These are phyloP conservation scores for Drosophila diplacantha DNA, from an alignment of 2,888 invertebrate genomes.

Conservation along the genomic window DNA sequence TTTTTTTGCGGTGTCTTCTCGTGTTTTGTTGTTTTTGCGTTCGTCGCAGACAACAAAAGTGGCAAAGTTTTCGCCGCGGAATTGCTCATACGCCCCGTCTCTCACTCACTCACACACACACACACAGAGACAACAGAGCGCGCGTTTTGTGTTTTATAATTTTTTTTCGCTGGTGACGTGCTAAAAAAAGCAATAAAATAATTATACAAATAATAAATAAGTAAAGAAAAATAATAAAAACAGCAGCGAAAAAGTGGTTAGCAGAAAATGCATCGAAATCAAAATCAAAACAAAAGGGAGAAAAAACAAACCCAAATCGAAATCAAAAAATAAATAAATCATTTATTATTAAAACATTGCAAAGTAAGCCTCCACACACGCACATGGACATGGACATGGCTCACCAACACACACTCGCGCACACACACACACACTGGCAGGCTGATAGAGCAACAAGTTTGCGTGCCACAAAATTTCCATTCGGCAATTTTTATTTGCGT, in stretches of 20 bases:
- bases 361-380: slow-evolving; percentile 49
- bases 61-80: slow-evolving; percentile 62
- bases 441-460: slow-evolving; percentile 58
- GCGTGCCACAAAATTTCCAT: slow-evolving; percentile 66
- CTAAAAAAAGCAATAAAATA: slow-evolving; percentile 51
- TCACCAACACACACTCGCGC: slow-evolving; percentile 20
- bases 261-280: slow-evolving; percentile 37
- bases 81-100: slow-evolving; percentile 69
- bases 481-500: slow-evolving; percentile 27
- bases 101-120: slow-evolving; percentile 30
- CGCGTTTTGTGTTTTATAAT: slow-evolving; percentile 26
- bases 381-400: slow-evolving; percentile 16
- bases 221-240: not conserved
- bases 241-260: slow-evolving; percentile 50
- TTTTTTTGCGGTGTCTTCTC: slow-evolving; percentile 29
- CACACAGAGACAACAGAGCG: slow-evolving; percentile 19
- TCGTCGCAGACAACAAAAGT: slow-evolving; percentile 51
- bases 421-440: slow-evolving; percentile 25
- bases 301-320: slow-evolving; percentile 20
- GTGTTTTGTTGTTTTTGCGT: slow-evolving; percentile 34
- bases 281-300: slow-evolving; percentile 8
- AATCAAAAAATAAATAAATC: slow-evolving; percentile 39
- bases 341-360: slow-evolving; percentile 49
- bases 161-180: slow-evolving; percentile 52
- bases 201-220: slow-evolving; percentile 27